Base-by-base conservation (phyloP, 1,140 invertebrate genomes). In the Macrostomum lignano region DNA sequence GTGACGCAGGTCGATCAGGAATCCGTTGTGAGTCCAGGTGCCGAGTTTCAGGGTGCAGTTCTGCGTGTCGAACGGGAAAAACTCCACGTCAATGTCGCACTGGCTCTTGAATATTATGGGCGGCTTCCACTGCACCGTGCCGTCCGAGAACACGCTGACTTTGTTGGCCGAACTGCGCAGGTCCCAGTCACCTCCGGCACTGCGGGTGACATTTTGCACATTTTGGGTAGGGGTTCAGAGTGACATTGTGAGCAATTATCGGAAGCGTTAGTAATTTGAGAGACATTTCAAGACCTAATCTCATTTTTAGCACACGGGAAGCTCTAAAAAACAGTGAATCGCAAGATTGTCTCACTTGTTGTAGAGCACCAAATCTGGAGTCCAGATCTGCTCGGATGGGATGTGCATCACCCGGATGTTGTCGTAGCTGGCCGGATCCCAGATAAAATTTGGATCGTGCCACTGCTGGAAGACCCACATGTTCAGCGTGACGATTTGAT, bases 361-460 rank as follows among this genome's bases (percentile, higher is more conserved):
- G 32, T 55, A 55, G 2, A 60, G 44, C 24, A 56, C 53, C 22
- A 60, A 49, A 33, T 60, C 56, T 5, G 57, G 57, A 6, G 43
- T 39, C 84, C 84, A 93, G 54, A 93, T 84, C 60, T 59, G 54
- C 17, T 62, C 52, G 1, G 51, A 51, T 7, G 66, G 65, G 40
- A 91, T 75, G 29, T 65, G 46, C 10, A 68, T 47, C 7, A 60
- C 52, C 23, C 51, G 75, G 20, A 88, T 75, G n/a, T 78, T 79
- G 2, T 82, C 82, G 53, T 88, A 93, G 48, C 91, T 78, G 24
- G 66, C 61, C 2, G 79, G 78, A 57, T 91, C 74, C 84, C 84
- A 94, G 48, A 69, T 68, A 50, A 93, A 77, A 62, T 91, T 86
- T 59, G 82, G 72, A 61, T 94, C 84, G 42, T 74, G 69, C 84